phyloP scores from a whole-genome alignment of 23 tunicate genomes.

The Diplosoma virens region DNA sequence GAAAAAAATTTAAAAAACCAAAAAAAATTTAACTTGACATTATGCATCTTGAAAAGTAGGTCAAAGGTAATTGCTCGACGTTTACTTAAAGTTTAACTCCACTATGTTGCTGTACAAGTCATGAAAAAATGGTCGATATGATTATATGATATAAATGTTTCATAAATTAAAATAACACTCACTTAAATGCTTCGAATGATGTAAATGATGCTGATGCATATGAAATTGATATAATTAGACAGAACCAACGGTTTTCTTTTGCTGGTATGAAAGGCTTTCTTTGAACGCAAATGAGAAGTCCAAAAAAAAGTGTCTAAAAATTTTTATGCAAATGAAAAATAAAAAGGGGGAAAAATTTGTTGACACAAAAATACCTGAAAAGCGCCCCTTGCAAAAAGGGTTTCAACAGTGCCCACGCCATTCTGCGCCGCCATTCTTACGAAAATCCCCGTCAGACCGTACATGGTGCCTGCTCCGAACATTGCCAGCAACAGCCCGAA shows the following conservation, averaged over 20 bases:
- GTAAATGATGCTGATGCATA: constrained; percentile 57
- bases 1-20: too few relatives aligned
- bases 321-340: background rate
- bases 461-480: constrained; percentile 80
- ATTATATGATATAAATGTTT: too few relatives aligned
- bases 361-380: constrained; percentile 45
- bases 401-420: constrained; percentile 62
- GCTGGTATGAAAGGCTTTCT: constrained; percentile 51
- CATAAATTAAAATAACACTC: constrained; percentile 2
- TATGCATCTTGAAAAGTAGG: too few relatives aligned
- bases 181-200: constrained; percentile 80
- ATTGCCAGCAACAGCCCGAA: constrained; percentile 59
- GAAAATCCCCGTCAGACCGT: constrained; percentile 74
- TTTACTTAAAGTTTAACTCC: too few relatives aligned
- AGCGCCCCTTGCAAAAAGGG: constrained; percentile 53
- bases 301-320: constrained; percentile 51
- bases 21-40: too few relatives aligned
- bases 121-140: too few relatives aligned
- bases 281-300: constrained; percentile 18
- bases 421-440: constrained; percentile 66
- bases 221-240: constrained; percentile 32
- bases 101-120: too few relatives aligned
- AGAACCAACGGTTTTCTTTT: constrained; percentile 28
- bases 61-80: too few relatives aligned
- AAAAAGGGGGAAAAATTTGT: background rate